Evolutionary conservation across 1,140 invertebrate genomes (phyloP).

Genomic region (Cotesia typhae): DNA sequence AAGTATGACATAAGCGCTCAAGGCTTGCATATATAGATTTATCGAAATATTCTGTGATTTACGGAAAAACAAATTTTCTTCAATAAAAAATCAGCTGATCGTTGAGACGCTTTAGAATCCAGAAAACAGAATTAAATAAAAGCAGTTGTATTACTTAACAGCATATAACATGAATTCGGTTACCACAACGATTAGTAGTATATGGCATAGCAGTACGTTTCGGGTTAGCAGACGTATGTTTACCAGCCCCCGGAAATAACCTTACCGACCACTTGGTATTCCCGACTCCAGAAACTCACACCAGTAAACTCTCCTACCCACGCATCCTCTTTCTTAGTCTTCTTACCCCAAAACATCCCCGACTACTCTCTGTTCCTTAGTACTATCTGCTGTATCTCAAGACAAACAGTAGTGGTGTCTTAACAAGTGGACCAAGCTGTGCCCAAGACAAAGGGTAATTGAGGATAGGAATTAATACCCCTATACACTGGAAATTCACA

Average conservation of each 20-base stretch:
- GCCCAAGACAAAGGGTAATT: slow-evolving; percentile 69
- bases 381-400: slow-evolving; percentile 53
- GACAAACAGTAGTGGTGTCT: slow-evolving; percentile 68
- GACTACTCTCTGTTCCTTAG: slow-evolving; percentile 10
- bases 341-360: slow-evolving; percentile 13
- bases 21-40: too few relatives aligned
- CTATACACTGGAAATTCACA: slow-evolving; percentile 41
- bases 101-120: too few relatives aligned
- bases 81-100: too few relatives aligned
- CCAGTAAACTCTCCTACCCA: background rate
- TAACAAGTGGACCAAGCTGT: slow-evolving; percentile 68
- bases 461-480: slow-evolving; percentile 68
- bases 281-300: too few relatives aligned
- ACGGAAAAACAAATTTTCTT: too few relatives aligned
- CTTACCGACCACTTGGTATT: slow-evolving; percentile 56
- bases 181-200: slow-evolving; percentile 67
- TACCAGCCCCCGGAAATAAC: slow-evolving; percentile 63
- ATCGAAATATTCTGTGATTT: too few relatives aligned
- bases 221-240: slow-evolving; percentile 65
- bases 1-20: too few relatives aligned
- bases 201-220: slow-evolving; percentile 62
- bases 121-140: too few relatives aligned
- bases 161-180: slow-evolving; percentile 19
- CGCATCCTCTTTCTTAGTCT: background rate
- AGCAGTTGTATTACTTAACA: too few relatives aligned